Base-by-base conservation (phyloP, 2,888 invertebrate species). In the Melanchra persicariae region DNA sequence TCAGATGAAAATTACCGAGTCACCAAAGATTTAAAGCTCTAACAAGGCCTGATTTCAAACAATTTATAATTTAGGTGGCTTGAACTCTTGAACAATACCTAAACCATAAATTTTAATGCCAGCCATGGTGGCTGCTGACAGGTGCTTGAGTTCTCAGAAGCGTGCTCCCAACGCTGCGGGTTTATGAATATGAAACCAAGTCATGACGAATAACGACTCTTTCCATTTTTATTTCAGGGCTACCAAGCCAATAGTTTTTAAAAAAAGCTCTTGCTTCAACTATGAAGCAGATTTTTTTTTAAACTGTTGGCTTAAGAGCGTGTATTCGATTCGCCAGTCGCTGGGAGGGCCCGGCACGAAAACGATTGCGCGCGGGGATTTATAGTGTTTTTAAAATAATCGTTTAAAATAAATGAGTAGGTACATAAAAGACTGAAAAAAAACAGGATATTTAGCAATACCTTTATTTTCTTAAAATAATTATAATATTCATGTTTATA, bases 61-160 rank as follows among this genome's bases (percentile, higher is more conserved):
- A 70, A 51, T 52, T 15, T 12, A n/a, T 54, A 30, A 57, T 71
- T 58, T 63, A 58, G 19, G 26, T 10, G 52, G 51, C 6, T 58
- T 60, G n/a, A 67, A 61, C 26, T 66, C 26, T 51, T 68, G 17
- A 65, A 72, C 61, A 78, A 68, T 78, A 30, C 30, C 30, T 30
- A 62, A 26, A 26, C 47, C 57, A 68, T 79, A 71, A 52, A 65
- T 68, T 63, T 55, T 43, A 68, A 40, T 51, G n/a, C 19, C 10
- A 43, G 40, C n/a, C 47, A 62, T 63, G 40, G 17, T 26, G 55
- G 34, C 58, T 17, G 61, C 40, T 40, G 60, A 52, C 79, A 62
- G 49, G 52, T 70, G 63, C 24, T 52, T 49, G 22, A 61, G 63
- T 64, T 70, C 55, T 61, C 0, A 64, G 54, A 71, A 82, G 8